Conservation (phyloP, 2,113 vertebrate genomes). For the Tachysurus fulvidraco region DNA sequence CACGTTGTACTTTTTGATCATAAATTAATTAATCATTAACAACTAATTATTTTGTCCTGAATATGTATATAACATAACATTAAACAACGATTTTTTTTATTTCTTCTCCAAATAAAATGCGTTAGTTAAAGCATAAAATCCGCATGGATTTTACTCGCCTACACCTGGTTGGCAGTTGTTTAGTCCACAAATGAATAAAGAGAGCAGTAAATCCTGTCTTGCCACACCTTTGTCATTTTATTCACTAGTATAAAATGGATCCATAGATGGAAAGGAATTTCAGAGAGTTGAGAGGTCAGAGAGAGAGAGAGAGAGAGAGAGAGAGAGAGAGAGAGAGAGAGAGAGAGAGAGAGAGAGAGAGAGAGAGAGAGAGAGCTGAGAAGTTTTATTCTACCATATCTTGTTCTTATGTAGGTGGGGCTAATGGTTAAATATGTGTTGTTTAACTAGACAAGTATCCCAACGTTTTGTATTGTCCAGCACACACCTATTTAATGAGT, state of each 20-base stretch:
- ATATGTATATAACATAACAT: background rate
- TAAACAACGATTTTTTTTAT: background rate
- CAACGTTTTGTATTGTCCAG: too few relatives aligned
- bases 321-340: too few relatives aligned
- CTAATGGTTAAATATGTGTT: background rate
- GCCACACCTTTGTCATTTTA: constrained; percentile 13
- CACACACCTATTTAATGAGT: background rate
- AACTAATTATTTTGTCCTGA: background rate
- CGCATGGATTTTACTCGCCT: background rate
- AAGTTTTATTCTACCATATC: background rate
- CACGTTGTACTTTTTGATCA: background rate
- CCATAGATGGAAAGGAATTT: constrained; percentile 8
- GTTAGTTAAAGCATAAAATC: background rate
- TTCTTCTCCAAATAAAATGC: background rate
- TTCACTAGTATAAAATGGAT: background rate
- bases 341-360: too few relatives aligned
- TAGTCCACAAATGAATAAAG: background rate
- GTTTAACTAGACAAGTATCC: background rate
- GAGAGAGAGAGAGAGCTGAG: background rate
- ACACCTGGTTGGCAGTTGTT: background rate
- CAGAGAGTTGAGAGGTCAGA: background rate
- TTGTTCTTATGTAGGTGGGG: background rate
- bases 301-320: too few relatives aligned
- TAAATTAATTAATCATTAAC: too few relatives aligned
- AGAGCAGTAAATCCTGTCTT: background rate